A percentile compares a stretch with the other conserved stretches of the same genome.
Evolutionary conservation across 2,113 vertebrate species (phyloP).

Genomic region (Plecotus auritus): DNA sequence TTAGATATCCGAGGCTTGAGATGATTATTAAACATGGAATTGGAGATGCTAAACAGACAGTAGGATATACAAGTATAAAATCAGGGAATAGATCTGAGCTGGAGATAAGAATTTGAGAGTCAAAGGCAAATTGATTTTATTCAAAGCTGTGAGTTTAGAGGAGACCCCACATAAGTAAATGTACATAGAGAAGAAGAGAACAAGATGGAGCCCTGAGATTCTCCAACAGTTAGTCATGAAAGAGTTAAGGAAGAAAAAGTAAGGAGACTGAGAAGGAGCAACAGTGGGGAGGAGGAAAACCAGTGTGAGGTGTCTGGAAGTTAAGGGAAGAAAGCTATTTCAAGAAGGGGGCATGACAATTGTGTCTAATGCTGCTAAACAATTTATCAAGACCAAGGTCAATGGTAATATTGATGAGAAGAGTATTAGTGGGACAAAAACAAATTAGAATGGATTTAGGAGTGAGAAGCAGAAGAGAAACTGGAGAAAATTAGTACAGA

Average conservation of each 20-base stretch:
- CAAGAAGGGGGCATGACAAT: background rate
- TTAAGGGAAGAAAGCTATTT: background rate
- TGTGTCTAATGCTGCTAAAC: background rate
- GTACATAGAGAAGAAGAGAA: background rate
- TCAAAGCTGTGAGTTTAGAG: background rate
- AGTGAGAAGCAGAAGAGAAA: background rate
- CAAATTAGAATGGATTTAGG: constrained; percentile 41
- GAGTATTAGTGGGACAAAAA: constrained; percentile 28
- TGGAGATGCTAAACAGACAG: background rate
- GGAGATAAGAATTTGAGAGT: background rate
- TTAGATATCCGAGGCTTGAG: background rate
- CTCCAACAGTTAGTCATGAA: too few relatives aligned
- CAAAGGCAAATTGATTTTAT: background rate
- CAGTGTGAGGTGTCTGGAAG: background rate
- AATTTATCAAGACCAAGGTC: constrained; percentile 31
- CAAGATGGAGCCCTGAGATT: background rate
- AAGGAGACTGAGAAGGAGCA: background rate
- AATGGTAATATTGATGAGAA: constrained; percentile 2
- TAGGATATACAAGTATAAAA: background rate
- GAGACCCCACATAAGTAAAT: background rate
- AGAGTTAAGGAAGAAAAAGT: background rate
- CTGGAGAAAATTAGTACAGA: constrained; percentile 11
- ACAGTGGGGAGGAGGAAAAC: background rate
- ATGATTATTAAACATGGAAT: background rate
- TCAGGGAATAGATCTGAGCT: background rate